Conservation (phyloP, 2,888 invertebrate genomes). For the Brassicogethes aeneus region DNA sequence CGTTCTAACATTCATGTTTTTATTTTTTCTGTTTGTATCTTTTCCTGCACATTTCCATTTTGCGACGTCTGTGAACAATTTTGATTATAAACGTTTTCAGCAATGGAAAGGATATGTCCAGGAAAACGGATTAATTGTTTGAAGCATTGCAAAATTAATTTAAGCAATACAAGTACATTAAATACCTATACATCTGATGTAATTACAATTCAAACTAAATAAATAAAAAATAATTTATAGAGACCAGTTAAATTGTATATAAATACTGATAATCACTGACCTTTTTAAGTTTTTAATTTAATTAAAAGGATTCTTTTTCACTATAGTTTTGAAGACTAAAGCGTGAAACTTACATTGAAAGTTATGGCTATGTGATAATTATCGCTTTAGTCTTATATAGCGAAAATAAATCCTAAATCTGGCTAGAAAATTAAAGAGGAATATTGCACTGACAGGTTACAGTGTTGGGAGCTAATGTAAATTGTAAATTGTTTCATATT, state of each 20-base stretch:
- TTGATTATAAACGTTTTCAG: constrained; percentile 5
- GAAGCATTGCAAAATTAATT: constrained; percentile 25
- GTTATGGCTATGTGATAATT: not conserved
- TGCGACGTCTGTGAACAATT: constrained; percentile 3
- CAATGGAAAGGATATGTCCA: constrained; percentile 3
- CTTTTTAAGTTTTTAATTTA: constrained; percentile 15
- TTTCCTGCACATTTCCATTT: constrained; percentile 11
- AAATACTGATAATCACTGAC: constrained; percentile 40
- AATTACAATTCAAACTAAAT: constrained; percentile 36
- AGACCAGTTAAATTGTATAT: constrained; percentile 29
- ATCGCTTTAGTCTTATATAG: not conserved
- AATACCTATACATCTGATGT: constrained; percentile 34
- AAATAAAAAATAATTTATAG: constrained; percentile 35
- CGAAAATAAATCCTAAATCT: not conserved
- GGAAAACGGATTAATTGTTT: constrained; percentile 8
- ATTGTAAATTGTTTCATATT: constrained; percentile 14
- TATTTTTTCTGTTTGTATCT: no score
- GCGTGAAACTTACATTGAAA: not conserved
- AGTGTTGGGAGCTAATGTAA: constrained; percentile 17
- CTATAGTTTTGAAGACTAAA: not conserved
- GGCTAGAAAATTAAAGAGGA: constrained; percentile 4
- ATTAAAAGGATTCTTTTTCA: not conserved
- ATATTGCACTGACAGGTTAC: constrained; percentile 33
- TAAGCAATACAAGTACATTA: constrained; percentile 27
- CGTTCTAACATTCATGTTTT: no score